Evolutionary conservation across 2,888 invertebrate species (phyloP), one percentile per base, ranked within the genome.

Genomic region (Scaptomyza parva): DNA sequence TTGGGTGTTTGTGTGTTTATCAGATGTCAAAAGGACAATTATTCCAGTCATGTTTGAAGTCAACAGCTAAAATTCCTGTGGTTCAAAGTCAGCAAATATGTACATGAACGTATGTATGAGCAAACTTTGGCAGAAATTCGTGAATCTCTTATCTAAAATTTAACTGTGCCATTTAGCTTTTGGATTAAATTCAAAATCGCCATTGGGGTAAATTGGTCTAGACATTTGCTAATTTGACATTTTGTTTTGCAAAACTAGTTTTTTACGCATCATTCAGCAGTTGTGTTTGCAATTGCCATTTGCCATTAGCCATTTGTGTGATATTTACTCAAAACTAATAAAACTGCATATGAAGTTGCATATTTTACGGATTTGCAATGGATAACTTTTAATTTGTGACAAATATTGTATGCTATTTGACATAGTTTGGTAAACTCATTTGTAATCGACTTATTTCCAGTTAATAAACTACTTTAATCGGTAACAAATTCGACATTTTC

Each of bases 11-110:
- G 51, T 45, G 54, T 70, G 72, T 70, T 70, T 70, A 53, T 48
- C 26, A 77, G 85, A 82, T 83, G 86, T 83, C 83, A 83, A 83
- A 81, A 75, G 63, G 77, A 77, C 83, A 82, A 86, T 86, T 82
- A 86, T 86, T 63, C 69, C 41, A 71, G 51, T 64, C 60, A 67
- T 78, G 71, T 74, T 69, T 76, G 77, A 70, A 63, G 70, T 78
- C 60, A 61, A 63, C 57, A 66, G 57, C 54, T 40, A 45, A 35
- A 28, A 52, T 57, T 53, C 40, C 55, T 37, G n/a, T 66, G 41
- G 51, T 45, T 44, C 51, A 51, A 55, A 55, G 45, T 9, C 67
- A 68, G 24, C 41, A 51, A 66, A 66, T 33, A 35, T 48, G 33
- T 35, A 14, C 11, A 30, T 12, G 28, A n/a, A n/a, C n/a, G n/a